Evolutionary conservation across 92 coral and sea anemone species (phyloP).

Genomic region (Plumapathes pennacea): DNA sequence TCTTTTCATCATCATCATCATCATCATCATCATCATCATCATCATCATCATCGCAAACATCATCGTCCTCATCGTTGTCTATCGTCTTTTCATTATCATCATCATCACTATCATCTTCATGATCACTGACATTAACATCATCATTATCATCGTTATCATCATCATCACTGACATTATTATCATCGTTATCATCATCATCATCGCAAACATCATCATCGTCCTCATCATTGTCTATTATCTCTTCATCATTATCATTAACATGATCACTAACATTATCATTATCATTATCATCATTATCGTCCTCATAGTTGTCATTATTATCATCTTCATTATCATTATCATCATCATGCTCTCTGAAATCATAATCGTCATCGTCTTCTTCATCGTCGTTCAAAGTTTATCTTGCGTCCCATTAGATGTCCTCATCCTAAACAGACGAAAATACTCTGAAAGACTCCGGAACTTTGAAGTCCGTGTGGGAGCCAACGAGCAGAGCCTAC

Average conservation of each 20-base stretch:
- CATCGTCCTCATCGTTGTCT: not conserved
- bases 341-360: not conserved
- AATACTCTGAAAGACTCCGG: constrained; percentile 74
- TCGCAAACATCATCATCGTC: not conserved
- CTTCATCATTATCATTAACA: constrained; percentile 2
- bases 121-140: not conserved
- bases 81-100: not conserved
- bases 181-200: not conserved
- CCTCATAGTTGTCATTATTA: not conserved
- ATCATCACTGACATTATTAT: not conserved
- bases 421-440: constrained; percentile 74
- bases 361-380: not conserved
- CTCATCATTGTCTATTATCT: not conserved
- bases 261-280: not conserved
- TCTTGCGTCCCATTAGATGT: constrained; percentile 59
- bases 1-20: not conserved
- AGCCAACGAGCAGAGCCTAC: constrained; percentile 35
- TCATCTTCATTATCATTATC: constrained; percentile 2
- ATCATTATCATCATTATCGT: constrained; percentile 2
- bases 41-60: not conserved
- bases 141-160: not conserved
- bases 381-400: too few relatives aligned
- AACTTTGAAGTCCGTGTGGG: constrained; percentile 94
- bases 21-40: not conserved
- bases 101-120: not conserved